A percentile compares a stretch with the other conserved stretches of the same genome.
These are phyloP conservation scores for Prionchulus punctatus DNA, from an alignment of 2,888 invertebrate species.

Conservation along the genomic window DNA sequence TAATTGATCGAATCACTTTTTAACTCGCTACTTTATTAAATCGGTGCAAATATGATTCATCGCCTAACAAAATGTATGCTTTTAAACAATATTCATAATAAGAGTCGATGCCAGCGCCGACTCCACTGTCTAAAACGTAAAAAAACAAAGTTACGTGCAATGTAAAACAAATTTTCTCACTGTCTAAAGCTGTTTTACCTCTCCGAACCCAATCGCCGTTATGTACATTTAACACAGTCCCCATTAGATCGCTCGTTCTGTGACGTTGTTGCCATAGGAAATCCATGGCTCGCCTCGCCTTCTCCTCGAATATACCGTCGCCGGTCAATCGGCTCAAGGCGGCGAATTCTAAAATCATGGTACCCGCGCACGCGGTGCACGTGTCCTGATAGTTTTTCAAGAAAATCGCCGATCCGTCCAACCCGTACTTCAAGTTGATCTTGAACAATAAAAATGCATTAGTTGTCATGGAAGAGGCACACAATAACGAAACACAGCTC, in stretches of 20 bases:
- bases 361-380: constrained; percentile 94
- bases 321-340: constrained; percentile 77
- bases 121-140: constrained; percentile 51
- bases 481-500: too few relatives aligned
- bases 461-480: too few relatives aligned
- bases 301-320: constrained; percentile 74
- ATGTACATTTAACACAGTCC: constrained; percentile 89
- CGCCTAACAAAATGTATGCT: constrained; percentile 76
- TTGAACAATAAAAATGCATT: too few relatives aligned
- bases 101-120: constrained; percentile 97
- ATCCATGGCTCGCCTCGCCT: constrained; percentile 89
- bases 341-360: constrained; percentile 92
- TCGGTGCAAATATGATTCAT: constrained; percentile 76
- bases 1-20: neutral
- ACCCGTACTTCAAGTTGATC: constrained; percentile 28
- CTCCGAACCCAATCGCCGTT: constrained; percentile 92
- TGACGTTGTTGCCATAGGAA: constrained; percentile 86
- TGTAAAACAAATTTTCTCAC: neutral
- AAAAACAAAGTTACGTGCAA: neutral
- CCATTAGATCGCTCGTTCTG: constrained; percentile 75
- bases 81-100: constrained; percentile 97
- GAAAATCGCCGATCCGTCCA: constrained; percentile 20
- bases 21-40: constrained; percentile 49
- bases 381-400: constrained; percentile 48
- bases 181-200: constrained; percentile 31